phyloP scores from a whole-genome alignment of 2,888 invertebrate genomes.

The Nipponacmea schrenckii region DNA sequence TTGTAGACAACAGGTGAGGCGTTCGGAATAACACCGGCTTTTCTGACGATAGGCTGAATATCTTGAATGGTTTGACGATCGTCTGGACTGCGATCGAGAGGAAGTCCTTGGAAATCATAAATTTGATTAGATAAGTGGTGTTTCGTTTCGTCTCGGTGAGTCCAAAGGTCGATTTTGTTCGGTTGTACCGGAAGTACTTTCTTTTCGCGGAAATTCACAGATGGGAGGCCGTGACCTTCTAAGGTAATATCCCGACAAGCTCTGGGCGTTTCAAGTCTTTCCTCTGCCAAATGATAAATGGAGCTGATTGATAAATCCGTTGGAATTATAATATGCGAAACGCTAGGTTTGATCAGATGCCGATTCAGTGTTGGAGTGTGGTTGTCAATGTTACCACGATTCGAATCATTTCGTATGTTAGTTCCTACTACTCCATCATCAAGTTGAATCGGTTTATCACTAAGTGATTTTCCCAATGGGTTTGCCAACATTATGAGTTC shows the following conservation, averaged over 20 bases:
- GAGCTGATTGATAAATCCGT: not conserved
- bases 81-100: not conserved
- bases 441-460: not conserved
- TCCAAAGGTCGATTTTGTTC: too few relatives aligned
- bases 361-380: too few relatives aligned
- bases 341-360: too few relatives aligned
- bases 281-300: not conserved
- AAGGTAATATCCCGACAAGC: not conserved
- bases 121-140: not conserved
- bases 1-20: not conserved
- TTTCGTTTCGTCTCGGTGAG: not conserved
- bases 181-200: not conserved
- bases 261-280: not conserved
- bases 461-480: not conserved
- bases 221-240: not conserved
- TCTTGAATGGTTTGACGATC: not conserved
- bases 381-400: too few relatives aligned
- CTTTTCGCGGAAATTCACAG: not conserved
- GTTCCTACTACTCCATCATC: not conserved
- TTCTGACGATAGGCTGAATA: not conserved
- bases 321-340: not conserved
- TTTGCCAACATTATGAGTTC: not conserved
- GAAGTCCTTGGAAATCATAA: not conserved
- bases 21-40: not conserved
- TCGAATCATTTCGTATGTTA: not conserved